phyloP scores from a whole-genome alignment of 1,140 invertebrate genomes.

The Dendroctonus valens region DNA sequence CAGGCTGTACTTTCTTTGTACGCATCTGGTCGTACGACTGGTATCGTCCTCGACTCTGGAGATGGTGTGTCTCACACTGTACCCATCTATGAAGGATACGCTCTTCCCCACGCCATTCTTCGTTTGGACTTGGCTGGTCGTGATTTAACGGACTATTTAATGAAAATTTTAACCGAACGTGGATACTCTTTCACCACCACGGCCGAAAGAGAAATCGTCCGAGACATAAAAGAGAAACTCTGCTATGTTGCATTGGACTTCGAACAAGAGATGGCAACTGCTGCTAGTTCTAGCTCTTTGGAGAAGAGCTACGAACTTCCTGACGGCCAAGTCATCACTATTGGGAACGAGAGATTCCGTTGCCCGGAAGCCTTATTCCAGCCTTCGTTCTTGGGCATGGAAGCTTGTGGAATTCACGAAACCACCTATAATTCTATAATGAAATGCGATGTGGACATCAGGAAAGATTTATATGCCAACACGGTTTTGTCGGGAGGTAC shows the following conservation, averaged over 20 bases:
- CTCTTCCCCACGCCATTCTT: slow-evolving; percentile 76
- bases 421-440: slow-evolving; percentile 94
- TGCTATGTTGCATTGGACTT: slow-evolving; percentile 92
- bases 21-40: slow-evolving; percentile 88
- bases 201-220: slow-evolving; percentile 89
- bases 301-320: slow-evolving; percentile 77
- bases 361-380: slow-evolving; percentile 93
- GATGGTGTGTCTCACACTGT: slow-evolving; percentile 87
- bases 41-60: slow-evolving; percentile 85
- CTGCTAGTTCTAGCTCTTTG: slow-evolving; percentile 79
- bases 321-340: slow-evolving; percentile 77
- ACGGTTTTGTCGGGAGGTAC: slow-evolving; percentile 84
- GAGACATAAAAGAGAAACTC: slow-evolving; percentile 91
- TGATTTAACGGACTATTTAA: slow-evolving; percentile 86
- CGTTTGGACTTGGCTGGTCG: slow-evolving; percentile 85
- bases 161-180: slow-evolving; percentile 88
- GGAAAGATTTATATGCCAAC: slow-evolving; percentile 90
- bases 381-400: slow-evolving; percentile 87
- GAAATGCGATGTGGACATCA: slow-evolving; percentile 91
- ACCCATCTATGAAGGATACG: slow-evolving; percentile 90
- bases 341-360: slow-evolving; percentile 92
- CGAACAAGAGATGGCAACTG: slow-evolving; percentile 93
- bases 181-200: slow-evolving; percentile 81
- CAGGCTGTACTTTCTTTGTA: slow-evolving; percentile 84
- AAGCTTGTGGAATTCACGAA: slow-evolving; percentile 87